phyloP scores from a whole-genome alignment of 1,140 invertebrate species.

The Lordiphosa mommai region DNA sequence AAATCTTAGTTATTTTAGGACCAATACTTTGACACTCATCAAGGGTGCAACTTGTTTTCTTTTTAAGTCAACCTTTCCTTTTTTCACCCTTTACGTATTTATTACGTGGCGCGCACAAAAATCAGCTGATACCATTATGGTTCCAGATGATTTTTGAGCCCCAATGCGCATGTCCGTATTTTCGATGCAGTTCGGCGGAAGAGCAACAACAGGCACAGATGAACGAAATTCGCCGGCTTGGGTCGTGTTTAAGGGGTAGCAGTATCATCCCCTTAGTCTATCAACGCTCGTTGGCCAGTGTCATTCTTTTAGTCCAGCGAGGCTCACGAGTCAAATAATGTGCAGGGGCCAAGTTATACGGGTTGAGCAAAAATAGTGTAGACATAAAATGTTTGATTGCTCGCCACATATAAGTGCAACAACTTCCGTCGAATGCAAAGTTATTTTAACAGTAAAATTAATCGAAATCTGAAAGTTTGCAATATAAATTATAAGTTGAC shows the following conservation, averaged over 20 bases:
- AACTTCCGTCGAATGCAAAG: neutral
- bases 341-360: neutral
- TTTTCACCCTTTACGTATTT: too few species aligned
- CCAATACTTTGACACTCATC: too few species aligned
- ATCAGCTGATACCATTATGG: neutral
- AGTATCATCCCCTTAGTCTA: neutral
- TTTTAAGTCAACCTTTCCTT: too few species aligned
- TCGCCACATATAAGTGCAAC: too few species aligned
- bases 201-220: too few species aligned
- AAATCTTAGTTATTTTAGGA: too few species aligned
- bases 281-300: neutral
- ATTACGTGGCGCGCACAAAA: neutral
- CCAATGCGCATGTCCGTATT: neutral
- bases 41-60: too few species aligned
- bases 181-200: neutral
- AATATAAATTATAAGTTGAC: neutral
- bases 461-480: neutral
- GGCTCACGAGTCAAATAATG: constrained; percentile 1
- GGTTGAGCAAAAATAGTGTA: constrained; percentile 3
- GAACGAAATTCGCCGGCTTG: constrained; percentile 1
- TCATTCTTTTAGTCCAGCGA: neutral
- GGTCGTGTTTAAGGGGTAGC: neutral
- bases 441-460: neutral
- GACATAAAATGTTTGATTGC: neutral
- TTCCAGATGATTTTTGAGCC: neutral